phyloP scores from a whole-genome alignment of 2,113 vertebrate genomes.

The Sinocyclocheilus maitianheensis region DNA sequence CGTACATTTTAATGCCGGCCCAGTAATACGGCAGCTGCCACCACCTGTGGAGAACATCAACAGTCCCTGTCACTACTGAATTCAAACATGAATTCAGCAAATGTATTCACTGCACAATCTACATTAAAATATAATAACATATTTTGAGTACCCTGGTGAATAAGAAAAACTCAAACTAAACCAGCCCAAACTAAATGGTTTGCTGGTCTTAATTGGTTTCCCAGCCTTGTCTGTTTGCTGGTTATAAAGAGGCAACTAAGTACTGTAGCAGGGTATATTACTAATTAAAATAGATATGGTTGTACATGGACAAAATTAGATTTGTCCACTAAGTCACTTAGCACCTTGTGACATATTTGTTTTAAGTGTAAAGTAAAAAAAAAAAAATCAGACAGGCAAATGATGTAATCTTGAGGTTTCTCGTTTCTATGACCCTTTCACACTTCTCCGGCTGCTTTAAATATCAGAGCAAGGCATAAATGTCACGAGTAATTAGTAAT shows the following conservation, averaged over 20 bases:
- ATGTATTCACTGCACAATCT: background rate
- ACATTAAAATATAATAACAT: background rate
- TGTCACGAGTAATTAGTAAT: slow-evolving; percentile 60
- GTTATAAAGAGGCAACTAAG: background rate
- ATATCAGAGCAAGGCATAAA: slow-evolving; percentile 60
- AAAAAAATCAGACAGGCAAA: slow-evolving; percentile 27
- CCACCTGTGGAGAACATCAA: slow-evolving; percentile 77
- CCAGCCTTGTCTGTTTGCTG: background rate
- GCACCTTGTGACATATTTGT: background rate
- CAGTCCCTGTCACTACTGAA: background rate
- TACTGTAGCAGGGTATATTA: background rate
- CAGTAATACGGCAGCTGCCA: slow-evolving; percentile 99
- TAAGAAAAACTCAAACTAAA: background rate
- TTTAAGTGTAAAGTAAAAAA: slow-evolving; percentile 2
- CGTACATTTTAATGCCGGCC: slow-evolving; percentile 95
- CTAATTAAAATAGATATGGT: background rate
- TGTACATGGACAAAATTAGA: background rate
- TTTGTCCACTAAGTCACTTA: background rate
- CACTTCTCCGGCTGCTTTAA: slow-evolving; percentile 53
- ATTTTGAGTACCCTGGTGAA: background rate
- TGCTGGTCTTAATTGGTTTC: background rate
- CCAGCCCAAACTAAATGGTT: background rate
- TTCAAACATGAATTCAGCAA: background rate
- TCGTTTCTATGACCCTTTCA: slow-evolving; percentile 48
- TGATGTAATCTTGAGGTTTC: slow-evolving; percentile 54